Evolutionary conservation across 2,113 vertebrate species (phyloP), one percentile per base, ranked within the genome.

Genomic region (Tragelaphus strepsiceros): DNA sequence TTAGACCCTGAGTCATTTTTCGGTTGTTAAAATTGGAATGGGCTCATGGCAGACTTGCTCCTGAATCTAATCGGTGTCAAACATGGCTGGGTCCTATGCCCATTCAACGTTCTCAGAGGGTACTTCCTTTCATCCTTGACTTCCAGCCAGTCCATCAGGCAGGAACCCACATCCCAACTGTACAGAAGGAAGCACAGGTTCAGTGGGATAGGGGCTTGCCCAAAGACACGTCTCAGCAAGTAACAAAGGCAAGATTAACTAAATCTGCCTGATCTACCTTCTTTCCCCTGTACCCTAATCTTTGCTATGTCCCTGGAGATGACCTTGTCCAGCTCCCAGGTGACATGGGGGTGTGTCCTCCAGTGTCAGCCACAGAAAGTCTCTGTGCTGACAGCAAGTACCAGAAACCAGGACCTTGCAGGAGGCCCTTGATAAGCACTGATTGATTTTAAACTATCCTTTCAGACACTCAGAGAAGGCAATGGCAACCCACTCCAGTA

Each of bases 1-100:
- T 92, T 84, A 96, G 92, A 90, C 59, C 96, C 88, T 92, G 96
- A 97, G 94, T 97, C 97, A 95, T 90, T 94, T 93, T 59, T 71
- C 10, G 0, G 43, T 67, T 93, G 94, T 84, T 97, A 91, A 95
- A 95, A 97, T 93, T 95, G 97, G 96, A 96, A 85, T 67, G 85
- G 92, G 59, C 77, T 85, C 78, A 32, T 19, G 43, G 88, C 84
- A 94, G 81, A 54, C 88, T 94, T 64, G 9, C 54, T 97, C 82
- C 93, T 56, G 59, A 95, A 78, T 35, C 82, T 56, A 78, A 96
- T 80, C 13, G 11, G 62, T 49, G 21, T 78, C 88, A 90, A 71
- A 83, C 7, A 10, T 86, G 58, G 28, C 90, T 88, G 54, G 61
- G 90, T 58, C 88, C 81, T 30, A 10, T 26, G 81, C 92, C 49